These are phyloP conservation scores for Knipowitschia caucasica DNA, from an alignment of 2,797 vertebrate species.

Conservation along the genomic window DNA sequence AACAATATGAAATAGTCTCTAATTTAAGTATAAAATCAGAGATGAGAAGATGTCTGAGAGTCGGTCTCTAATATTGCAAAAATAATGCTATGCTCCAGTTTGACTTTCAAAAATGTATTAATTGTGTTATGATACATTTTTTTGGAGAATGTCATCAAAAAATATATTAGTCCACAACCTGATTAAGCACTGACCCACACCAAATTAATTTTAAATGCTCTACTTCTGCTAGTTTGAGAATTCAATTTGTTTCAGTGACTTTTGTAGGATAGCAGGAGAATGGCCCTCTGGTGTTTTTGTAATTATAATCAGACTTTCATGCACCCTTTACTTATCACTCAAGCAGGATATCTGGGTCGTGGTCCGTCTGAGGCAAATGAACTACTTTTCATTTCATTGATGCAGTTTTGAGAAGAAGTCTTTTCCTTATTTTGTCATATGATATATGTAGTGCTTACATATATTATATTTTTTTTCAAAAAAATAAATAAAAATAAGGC, in stretches of 20 bases:
- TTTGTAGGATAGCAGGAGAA: constrained; percentile 26
- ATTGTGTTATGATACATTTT: background rate
- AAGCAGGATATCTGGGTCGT: constrained; percentile 36
- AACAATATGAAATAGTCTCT: no score
- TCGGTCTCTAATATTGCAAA: background rate
- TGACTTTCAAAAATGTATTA: background rate
- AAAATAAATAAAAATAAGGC: no score
- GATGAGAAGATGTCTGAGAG: background rate
- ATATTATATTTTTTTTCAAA: no score
- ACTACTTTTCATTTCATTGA: constrained; percentile 45
- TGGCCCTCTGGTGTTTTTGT: constrained; percentile 31
- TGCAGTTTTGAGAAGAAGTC: constrained; percentile 7
- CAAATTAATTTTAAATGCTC: background rate
- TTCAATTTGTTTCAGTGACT: constrained; percentile 6
- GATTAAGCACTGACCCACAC: background rate
- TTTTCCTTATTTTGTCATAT: no score
- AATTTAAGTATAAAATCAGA: no score
- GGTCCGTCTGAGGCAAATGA: constrained; percentile 28
- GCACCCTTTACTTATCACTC: constrained; percentile 21
- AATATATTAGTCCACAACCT: background rate
- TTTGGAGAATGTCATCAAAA: background rate
- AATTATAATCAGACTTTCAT: constrained; percentile 43
- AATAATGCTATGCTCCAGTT: background rate
- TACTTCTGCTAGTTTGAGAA: constrained; percentile 6
- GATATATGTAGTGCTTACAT: no score